Percentiles rank a stretch among this genome's conserved stretches.
phyloP scores from a whole-genome alignment of 2,888 invertebrate species.

The Petrolisthes manimaculis region DNA sequence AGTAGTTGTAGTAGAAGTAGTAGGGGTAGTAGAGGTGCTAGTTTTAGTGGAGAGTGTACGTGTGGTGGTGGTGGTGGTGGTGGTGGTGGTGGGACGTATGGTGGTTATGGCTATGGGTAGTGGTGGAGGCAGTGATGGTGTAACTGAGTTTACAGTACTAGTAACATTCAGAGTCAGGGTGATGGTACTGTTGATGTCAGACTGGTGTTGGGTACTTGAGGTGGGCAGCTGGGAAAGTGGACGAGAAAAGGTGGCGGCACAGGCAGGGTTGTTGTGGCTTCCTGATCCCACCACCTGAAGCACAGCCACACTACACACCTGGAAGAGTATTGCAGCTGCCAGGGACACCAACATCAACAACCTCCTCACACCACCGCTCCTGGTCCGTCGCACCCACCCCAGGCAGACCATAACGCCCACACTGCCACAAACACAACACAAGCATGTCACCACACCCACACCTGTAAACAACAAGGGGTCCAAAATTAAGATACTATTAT shows the following conservation, averaged over 20 bases:
- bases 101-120: not conserved
- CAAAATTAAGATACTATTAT: not conserved
- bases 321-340: conserved; percentile 21
- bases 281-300: conserved; percentile 2
- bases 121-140: not conserved
- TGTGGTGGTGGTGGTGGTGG: not conserved
- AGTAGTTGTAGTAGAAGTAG: not conserved
- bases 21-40: not conserved
- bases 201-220: too few relatives aligned
- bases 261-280: not conserved
- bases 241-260: not conserved
- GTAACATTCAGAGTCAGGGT: not conserved
- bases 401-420: conserved; percentile 45
- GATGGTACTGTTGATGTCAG: not conserved
- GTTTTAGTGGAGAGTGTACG: not conserved
- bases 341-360: conserved; percentile 37
- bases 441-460: conserved; percentile 39
- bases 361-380: conserved; percentile 52
- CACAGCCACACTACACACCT: conserved; percentile 21
- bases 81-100: not conserved
- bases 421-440: conserved; percentile 29
- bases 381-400: conserved; percentile 36
- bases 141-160: too few relatives aligned
- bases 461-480: not conserved
- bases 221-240: not conserved